Conservation (phyloP, 64 coral and sea anemone species). For the Orbicella faveolata region DNA sequence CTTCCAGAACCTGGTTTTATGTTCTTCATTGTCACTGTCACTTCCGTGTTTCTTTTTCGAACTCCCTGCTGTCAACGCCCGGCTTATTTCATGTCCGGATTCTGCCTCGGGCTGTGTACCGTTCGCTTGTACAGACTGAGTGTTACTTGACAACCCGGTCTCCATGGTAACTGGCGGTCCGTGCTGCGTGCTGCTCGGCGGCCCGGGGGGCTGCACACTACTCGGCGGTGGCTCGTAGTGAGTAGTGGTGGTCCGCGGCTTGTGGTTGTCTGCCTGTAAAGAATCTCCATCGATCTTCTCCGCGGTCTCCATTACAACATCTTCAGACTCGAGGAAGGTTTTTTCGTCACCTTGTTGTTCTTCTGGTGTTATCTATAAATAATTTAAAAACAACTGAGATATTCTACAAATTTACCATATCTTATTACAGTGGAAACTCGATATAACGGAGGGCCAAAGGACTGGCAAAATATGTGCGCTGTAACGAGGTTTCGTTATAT, state of each 20-base stretch:
- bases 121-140: neutral
- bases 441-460: no score
- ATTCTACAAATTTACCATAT: neutral
- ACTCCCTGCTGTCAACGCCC: neutral
- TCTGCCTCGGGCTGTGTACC: neutral
- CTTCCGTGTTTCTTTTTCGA: neutral
- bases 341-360: neutral
- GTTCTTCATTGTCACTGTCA: slow-evolving; percentile 15
- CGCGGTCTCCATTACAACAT: neutral
- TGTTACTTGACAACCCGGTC: neutral
- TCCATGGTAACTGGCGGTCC: no score
- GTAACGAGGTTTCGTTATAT: no score
- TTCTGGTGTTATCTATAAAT: neutral
- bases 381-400: neutral
- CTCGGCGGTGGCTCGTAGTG: neutral
- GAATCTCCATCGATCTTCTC: neutral
- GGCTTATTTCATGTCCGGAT: neutral
- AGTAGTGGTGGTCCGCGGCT: neutral
- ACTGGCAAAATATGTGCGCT: no score
- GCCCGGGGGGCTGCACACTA: neutral
- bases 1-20: slow-evolving; percentile 31
- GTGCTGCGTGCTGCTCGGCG: neutral
- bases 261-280: neutral
- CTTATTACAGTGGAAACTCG: no score
- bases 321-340: neutral